These are phyloP conservation scores for Peromyscus nudipes DNA, from an alignment of 2,797 vertebrate species.

Conservation along the genomic window DNA sequence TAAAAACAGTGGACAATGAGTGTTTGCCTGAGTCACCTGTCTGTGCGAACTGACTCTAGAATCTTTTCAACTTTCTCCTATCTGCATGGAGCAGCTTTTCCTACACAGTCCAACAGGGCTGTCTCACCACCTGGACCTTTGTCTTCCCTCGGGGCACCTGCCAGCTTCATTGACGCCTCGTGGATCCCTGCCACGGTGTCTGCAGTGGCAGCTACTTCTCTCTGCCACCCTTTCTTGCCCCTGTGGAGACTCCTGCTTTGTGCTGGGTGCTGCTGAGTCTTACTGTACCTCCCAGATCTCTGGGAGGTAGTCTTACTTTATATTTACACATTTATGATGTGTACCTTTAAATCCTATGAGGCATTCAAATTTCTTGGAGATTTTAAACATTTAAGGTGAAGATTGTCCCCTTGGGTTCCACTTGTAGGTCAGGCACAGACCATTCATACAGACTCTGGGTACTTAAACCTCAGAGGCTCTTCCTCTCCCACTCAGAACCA, in stretches of 20 bases:
- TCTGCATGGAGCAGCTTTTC: neutral
- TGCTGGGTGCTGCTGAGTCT: neutral
- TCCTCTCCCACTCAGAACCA: neutral
- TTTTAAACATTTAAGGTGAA: conserved; percentile 49
- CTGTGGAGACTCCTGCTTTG: neutral
- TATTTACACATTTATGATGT: neutral
- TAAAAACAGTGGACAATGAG: neutral
- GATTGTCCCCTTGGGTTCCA: neutral
- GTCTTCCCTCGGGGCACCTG: neutral
- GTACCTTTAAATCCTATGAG: neutral
- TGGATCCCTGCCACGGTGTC: neutral
- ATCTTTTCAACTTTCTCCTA: neutral
- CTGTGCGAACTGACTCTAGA: neutral
- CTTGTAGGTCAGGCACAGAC: neutral
- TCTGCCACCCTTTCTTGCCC: neutral
- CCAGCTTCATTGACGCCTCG: neutral
- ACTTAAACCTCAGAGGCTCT: neutral
- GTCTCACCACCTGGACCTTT: neutral
- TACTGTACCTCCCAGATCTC: neutral
- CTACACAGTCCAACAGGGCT: neutral
- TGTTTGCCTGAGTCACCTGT: neutral
- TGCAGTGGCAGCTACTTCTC: neutral
- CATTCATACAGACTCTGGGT: neutral
- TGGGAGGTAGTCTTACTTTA: neutral
- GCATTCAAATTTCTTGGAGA: conserved; percentile 46